Evolutionary conservation across 1,140 invertebrate genomes (phyloP).

Genomic region (Nephila pilipes): DNA sequence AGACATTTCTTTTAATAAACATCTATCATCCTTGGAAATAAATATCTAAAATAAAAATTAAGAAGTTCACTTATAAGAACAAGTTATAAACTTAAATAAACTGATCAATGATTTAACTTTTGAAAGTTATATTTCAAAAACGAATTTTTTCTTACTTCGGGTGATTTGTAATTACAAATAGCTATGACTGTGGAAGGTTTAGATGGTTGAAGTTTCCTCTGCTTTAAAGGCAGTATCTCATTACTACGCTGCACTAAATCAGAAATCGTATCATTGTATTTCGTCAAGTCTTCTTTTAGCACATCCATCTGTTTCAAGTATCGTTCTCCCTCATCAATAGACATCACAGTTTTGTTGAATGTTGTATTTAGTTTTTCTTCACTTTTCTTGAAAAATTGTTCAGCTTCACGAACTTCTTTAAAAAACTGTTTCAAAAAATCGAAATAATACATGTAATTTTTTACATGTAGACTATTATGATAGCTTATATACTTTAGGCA

Average conservation of each 20-base stretch:
- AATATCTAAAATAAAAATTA: constrained; percentile 85
- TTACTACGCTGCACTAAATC: constrained; percentile 89
- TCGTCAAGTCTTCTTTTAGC: constrained; percentile 92
- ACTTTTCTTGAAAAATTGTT: constrained; percentile 94
- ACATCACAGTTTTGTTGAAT: constrained; percentile 95
- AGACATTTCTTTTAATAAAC: constrained; percentile 94
- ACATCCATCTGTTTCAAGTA: constrained; percentile 97
- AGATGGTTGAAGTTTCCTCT: constrained; percentile 90
- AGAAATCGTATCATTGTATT: constrained; percentile 91
- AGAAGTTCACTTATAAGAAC: no score
- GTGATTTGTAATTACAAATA: constrained; percentile 93
- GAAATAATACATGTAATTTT: not conserved
- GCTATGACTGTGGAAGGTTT: constrained; percentile 91
- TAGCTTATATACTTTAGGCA: no score
- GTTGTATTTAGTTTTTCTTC: constrained; percentile 95
- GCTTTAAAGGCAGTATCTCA: constrained; percentile 93
- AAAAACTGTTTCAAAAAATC: constrained; percentile 88
- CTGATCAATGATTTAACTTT: no score
- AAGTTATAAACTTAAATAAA: no score
- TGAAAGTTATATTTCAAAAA: not conserved
- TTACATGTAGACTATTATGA: not conserved
- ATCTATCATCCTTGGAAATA: constrained; percentile 94
- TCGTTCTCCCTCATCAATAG: constrained; percentile 94
- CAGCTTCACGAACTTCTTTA: constrained; percentile 92
- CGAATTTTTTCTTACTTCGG: constrained; percentile 67